These are phyloP conservation scores for Pseudolycoriella hygida DNA, from an alignment of 2,888 invertebrate species.

Conservation along the genomic window DNA sequence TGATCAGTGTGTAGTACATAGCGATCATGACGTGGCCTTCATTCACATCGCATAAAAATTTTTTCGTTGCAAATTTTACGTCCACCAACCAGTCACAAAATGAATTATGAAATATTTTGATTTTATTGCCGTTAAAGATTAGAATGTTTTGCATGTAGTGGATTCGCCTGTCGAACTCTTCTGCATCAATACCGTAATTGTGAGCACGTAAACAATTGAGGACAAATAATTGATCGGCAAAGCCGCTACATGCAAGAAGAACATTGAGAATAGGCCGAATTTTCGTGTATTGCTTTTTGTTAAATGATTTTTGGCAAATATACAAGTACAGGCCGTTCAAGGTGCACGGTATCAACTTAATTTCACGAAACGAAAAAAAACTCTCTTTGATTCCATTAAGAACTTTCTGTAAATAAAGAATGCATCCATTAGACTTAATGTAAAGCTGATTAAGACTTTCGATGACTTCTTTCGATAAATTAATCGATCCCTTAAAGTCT, in stretches of 20 bases:
- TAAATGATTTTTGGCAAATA: conserved; percentile 85
- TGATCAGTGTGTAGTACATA: conserved; percentile 61
- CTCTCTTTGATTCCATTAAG: conserved; percentile 85
- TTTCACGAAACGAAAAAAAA: conserved; percentile 79
- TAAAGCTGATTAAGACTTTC: conserved; percentile 88
- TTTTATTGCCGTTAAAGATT: conserved; percentile 18
- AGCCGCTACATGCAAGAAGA: conserved; percentile 69
- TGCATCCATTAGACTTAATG: conserved; percentile 90
- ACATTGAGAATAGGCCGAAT: conserved; percentile 73
- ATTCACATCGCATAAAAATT: conserved; percentile 71
- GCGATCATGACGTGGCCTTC: conserved; percentile 81
- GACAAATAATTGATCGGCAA: conserved; percentile 64
- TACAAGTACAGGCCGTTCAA: conserved; percentile 88
- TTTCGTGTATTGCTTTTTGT: conserved; percentile 72
- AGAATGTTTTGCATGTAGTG: conserved; percentile 48
- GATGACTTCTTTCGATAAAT: conserved; percentile 80
- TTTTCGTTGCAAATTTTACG: conserved; percentile 94
- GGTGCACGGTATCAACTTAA: conserved; percentile 87
- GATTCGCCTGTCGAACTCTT: conserved; percentile 64
- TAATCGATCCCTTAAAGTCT: conserved; percentile 65
- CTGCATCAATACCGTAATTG: conserved; percentile 56
- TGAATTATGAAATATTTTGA: conserved; percentile 76
- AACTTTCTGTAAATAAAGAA: conserved; percentile 72
- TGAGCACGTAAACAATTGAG: conserved; percentile 67
- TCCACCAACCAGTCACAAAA: conserved; percentile 91